Conservation (phyloP, 2,888 invertebrate species). For the Heliconius aoede region DNA sequence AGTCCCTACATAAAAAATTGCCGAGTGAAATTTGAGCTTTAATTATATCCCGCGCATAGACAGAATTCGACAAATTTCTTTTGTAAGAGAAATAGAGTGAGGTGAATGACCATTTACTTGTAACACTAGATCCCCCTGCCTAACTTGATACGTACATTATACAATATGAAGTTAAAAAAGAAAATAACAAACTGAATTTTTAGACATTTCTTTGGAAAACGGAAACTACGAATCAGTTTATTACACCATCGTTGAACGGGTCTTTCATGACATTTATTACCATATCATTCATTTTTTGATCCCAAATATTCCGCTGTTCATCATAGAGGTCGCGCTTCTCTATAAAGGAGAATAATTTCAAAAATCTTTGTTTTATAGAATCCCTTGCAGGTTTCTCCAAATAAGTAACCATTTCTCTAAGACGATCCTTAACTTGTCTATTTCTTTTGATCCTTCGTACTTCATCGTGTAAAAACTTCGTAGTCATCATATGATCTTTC, state of each 20-base stretch:
- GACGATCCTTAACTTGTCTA: constrained; percentile 50
- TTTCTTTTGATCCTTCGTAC: constrained; percentile 54
- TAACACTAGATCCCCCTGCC: neutral
- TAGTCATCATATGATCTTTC: constrained; percentile 46
- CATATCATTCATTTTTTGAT: constrained; percentile 53
- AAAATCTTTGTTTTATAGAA: constrained; percentile 45
- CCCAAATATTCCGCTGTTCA: constrained; percentile 37
- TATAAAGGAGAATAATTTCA: constrained; percentile 48
- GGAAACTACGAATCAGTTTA: constrained; percentile 35
- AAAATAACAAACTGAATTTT: neutral
- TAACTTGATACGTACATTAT: too few relatives aligned
- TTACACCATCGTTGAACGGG: constrained; percentile 52
- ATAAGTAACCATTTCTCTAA: constrained; percentile 56
- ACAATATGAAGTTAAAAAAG: neutral
- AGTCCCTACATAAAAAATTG: too few relatives aligned
- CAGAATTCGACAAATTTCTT: too few relatives aligned
- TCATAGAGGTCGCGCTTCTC: neutral
- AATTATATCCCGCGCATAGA: too few relatives aligned
- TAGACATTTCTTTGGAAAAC: neutral
- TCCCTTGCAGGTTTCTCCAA: constrained; percentile 50
- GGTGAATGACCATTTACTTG: too few relatives aligned
- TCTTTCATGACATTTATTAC: constrained; percentile 53
- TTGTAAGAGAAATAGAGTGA: too few relatives aligned
- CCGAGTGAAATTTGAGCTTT: too few relatives aligned
- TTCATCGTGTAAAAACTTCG: constrained; percentile 59